phyloP scores from a whole-genome alignment of 1,140 invertebrate genomes.

The Tetramorium parvispinum region DNA sequence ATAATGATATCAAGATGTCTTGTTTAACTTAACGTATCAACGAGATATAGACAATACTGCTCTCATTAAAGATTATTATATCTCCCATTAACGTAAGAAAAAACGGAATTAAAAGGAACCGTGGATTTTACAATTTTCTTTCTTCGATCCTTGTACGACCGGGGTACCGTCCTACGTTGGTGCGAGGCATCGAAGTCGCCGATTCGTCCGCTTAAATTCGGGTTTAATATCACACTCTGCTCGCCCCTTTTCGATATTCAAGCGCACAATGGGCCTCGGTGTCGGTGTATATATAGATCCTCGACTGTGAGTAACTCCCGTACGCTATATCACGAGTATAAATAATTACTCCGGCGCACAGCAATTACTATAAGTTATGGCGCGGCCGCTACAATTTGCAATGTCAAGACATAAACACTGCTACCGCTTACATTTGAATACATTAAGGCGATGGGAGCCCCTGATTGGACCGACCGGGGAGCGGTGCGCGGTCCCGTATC shows the following conservation, averaged over 20 bases:
- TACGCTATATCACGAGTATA: constrained; percentile 84
- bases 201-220: constrained; percentile 64
- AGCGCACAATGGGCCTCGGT: constrained; percentile 58
- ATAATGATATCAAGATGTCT: not conserved
- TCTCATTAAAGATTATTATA: not conserved
- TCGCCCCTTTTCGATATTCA: constrained; percentile 67
- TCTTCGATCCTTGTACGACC: constrained; percentile 20
- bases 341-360: constrained; percentile 85
- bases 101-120: not conserved
- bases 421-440: constrained; percentile 87
- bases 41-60: not conserved
- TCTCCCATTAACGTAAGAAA: not conserved
- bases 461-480: constrained; percentile 80
- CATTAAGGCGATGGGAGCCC: constrained; percentile 81
- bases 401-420: constrained; percentile 87
- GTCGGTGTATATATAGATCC: constrained; percentile 39
- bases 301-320: constrained; percentile 61
- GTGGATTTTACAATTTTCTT: constrained; percentile 21
- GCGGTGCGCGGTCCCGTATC: constrained; percentile 75
- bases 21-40: not conserved
- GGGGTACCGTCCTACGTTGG: constrained; percentile 37
- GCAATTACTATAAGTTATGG: constrained; percentile 86
- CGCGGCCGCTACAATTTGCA: constrained; percentile 86
- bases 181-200: constrained; percentile 76
- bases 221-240: constrained; percentile 70